Percentiles rank a stretch among this genome's conserved stretches.
Evolutionary conservation across 2,113 vertebrate genomes (phyloP).

Genomic region (Rhadina sibilatrix): DNA sequence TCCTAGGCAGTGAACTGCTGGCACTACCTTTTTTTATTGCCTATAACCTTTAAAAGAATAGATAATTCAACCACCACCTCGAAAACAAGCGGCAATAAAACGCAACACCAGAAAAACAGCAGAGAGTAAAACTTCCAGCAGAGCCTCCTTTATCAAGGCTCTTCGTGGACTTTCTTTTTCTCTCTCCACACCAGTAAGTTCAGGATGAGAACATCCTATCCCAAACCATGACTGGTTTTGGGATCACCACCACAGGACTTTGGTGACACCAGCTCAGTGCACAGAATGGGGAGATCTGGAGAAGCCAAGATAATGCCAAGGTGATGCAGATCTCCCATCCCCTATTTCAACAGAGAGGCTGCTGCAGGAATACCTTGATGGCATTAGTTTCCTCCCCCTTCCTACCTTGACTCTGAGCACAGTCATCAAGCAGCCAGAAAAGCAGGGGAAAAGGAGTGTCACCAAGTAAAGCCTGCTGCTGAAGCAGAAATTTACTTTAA

Average conservation of each 20-base stretch:
- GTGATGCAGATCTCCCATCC: neutral
- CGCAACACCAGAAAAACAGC: neutral
- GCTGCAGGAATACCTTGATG: neutral
- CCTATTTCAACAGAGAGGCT: neutral
- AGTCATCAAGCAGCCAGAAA: neutral
- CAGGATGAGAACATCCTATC: neutral
- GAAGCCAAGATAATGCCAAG: neutral
- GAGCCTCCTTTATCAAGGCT: neutral
- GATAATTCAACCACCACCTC: neutral
- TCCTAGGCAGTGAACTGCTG: neutral
- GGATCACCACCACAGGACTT: neutral
- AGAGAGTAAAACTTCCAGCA: neutral
- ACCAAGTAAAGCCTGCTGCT: neutral
- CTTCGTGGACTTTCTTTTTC: neutral
- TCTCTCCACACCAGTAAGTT: neutral
- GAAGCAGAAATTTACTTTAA: constrained; percentile 31
- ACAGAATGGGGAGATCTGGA: neutral
- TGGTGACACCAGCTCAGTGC: neutral
- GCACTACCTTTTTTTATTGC: neutral
- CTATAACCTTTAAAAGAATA: neutral
- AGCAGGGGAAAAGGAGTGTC: neutral
- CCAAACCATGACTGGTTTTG: neutral
- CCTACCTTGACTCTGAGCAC: neutral
- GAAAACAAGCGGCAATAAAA: neutral
- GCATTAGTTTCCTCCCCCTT: neutral